phyloP scores from a whole-genome alignment of 2,888 invertebrate genomes.

The Fabriciana adippe region DNA sequence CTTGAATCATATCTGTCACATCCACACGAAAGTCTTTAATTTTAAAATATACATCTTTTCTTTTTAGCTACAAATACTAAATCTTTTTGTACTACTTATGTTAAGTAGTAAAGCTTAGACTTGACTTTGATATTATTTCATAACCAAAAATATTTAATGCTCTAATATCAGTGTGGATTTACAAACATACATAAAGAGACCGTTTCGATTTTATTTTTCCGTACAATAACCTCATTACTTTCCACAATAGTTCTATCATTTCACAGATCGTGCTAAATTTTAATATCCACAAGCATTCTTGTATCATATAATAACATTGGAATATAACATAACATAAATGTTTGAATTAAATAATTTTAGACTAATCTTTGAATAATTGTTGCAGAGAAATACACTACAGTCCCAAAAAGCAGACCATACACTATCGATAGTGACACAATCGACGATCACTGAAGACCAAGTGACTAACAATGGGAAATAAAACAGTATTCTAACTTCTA shows the following conservation, averaged over 20 bases:
- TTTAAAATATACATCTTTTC: neutral
- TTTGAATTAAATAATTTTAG: neutral
- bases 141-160: neutral
- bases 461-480: conserved; percentile 28
- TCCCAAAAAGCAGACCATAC: conserved; percentile 71
- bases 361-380: conserved; percentile 51
- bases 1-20: conserved; percentile 23
- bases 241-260: too few species aligned
- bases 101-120: too few species aligned
- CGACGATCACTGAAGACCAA: conserved; percentile 42
- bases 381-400: conserved; percentile 77
- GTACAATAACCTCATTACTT: neutral
- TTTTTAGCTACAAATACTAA: too few species aligned
- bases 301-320: conserved; percentile 30
- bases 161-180: conserved; percentile 5
- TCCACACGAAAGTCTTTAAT: conserved; percentile 5
- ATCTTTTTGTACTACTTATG: too few species aligned
- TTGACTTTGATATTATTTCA: neutral
- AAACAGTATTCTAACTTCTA: conserved; percentile 78
- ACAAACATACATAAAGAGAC: conserved; percentile 13
- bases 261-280: conserved; percentile 33
- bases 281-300: conserved; percentile 42
- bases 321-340: neutral
- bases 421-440: conserved; percentile 66
- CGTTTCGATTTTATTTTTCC: neutral